These are phyloP conservation scores for Nerophis ophidion DNA, from an alignment of 2,113 vertebrate species.

Conservation along the genomic window DNA sequence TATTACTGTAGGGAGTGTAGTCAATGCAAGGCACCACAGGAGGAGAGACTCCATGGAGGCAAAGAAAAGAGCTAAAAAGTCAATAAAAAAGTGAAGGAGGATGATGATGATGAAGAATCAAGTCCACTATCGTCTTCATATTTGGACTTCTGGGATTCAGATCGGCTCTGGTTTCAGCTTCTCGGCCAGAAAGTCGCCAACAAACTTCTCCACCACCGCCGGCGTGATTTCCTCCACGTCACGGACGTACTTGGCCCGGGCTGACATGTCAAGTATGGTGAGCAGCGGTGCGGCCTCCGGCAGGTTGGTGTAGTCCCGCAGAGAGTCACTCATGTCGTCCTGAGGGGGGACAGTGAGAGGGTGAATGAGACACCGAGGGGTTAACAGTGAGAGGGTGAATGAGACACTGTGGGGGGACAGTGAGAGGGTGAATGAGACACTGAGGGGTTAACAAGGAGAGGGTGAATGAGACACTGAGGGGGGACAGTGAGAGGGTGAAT, in stretches of 20 bases:
- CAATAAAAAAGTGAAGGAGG: slow-evolving; percentile 62
- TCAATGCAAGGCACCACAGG: slow-evolving; percentile 78
- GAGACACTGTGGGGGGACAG: too few relatives aligned
- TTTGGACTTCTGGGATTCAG: slow-evolving; percentile 56
- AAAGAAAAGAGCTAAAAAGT: slow-evolving; percentile 62
- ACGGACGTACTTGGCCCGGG: slow-evolving; percentile 94
- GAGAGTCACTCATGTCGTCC: slow-evolving; percentile 97
- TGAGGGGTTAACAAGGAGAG: too few relatives aligned
- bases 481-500: too few relatives aligned
- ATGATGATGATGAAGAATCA: slow-evolving; percentile 34
- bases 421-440: too few relatives aligned
- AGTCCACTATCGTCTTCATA: slow-evolving; percentile 29
- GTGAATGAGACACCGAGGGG: too few relatives aligned
- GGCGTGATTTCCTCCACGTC: slow-evolving; percentile 98
- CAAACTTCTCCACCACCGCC: slow-evolving; percentile 90
- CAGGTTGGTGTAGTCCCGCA: slow-evolving; percentile 96
- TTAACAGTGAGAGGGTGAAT: too few relatives aligned
- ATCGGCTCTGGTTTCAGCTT: slow-evolving; percentile 98
- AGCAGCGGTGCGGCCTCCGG: slow-evolving; percentile 93
- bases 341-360: too few relatives aligned
- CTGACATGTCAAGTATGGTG: slow-evolving; percentile 98
- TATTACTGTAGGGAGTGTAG: slow-evolving; percentile 65
- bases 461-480: too few relatives aligned
- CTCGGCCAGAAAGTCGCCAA: slow-evolving; percentile 92
- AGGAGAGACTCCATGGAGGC: slow-evolving; percentile 57